Conservation (phyloP, 2,113 vertebrate species). For the Saimiri boliviensis region DNA sequence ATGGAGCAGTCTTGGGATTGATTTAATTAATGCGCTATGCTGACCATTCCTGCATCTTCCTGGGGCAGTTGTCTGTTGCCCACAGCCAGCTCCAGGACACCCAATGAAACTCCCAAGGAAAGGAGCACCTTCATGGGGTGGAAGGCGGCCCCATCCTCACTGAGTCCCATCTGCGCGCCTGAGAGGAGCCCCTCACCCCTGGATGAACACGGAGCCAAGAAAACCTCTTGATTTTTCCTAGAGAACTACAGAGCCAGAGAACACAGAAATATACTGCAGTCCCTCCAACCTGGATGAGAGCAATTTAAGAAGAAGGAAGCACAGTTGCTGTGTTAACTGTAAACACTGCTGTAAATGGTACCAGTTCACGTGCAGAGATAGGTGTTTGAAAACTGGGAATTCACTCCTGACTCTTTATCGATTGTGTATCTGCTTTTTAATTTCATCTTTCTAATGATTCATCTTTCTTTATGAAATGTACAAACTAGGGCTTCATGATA, state of each 20-base stretch:
- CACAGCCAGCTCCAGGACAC: neutral
- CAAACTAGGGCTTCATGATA: neutral
- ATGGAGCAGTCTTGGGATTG: neutral
- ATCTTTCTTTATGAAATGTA: neutral
- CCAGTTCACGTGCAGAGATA: neutral
- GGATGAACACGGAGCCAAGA: neutral
- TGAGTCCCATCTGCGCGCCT: neutral
- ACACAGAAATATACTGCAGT: neutral
- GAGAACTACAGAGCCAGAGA: neutral
- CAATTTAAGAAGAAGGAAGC: neutral
- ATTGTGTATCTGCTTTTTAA: neutral
- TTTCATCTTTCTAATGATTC: neutral
- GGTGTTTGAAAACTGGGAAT: neutral
- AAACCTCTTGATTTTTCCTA: neutral
- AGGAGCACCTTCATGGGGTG: neutral
- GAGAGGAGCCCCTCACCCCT: neutral
- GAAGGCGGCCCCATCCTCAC: neutral
- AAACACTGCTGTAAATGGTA: neutral
- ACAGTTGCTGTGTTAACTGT: neutral
- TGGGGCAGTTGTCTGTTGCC: neutral
- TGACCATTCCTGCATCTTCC: neutral
- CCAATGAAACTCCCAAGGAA: neutral
- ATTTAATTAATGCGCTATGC: neutral
- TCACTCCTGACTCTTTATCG: neutral
- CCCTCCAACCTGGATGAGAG: neutral